A percentile compares a stretch with the other conserved stretches of the same genome.
These are phyloP conservation scores for Channa maculata DNA, from an alignment of 2,113 vertebrate species.

Conservation along the genomic window DNA sequence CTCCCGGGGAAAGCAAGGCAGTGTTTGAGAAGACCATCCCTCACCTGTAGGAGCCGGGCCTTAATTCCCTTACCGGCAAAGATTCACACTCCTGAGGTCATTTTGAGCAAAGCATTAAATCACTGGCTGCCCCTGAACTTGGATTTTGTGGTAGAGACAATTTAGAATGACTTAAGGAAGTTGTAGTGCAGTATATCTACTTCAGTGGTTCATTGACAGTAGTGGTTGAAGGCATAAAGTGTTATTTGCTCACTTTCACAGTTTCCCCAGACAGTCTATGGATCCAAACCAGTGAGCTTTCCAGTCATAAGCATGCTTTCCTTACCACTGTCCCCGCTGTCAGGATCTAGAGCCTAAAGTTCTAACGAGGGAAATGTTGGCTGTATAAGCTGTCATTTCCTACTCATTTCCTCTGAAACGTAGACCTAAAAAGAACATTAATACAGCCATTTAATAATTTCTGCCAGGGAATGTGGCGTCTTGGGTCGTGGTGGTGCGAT, in stretches of 20 bases:
- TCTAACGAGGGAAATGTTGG: slow-evolving; percentile 21
- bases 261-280: slow-evolving; percentile 24
- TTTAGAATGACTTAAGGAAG: neutral
- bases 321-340: slow-evolving; percentile 21
- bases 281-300: slow-evolving; percentile 56
- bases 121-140: neutral
- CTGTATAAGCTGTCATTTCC: slow-evolving; percentile 34
- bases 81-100: slow-evolving; percentile 24
- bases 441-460: slow-evolving; percentile 31
- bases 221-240: slow-evolving; percentile 30
- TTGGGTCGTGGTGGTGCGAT: neutral
- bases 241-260: slow-evolving; percentile 25
- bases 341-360: slow-evolving; percentile 18
- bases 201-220: slow-evolving; percentile 31
- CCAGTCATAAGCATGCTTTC: slow-evolving; percentile 30
- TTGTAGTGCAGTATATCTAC: slow-evolving; percentile 11
- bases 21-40: slow-evolving; percentile 5
- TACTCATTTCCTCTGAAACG: slow-evolving; percentile 25
- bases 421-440: slow-evolving; percentile 28
- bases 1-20: neutral
- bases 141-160: neutral
- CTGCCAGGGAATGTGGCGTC: slow-evolving; percentile 3
- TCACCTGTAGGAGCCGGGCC: slow-evolving; percentile 3
- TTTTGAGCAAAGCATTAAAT: slow-evolving; percentile 21
- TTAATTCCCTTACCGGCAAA: neutral